Conservation (phyloP, 2,888 invertebrate species). For the Exephanes ischioxanthus region DNA sequence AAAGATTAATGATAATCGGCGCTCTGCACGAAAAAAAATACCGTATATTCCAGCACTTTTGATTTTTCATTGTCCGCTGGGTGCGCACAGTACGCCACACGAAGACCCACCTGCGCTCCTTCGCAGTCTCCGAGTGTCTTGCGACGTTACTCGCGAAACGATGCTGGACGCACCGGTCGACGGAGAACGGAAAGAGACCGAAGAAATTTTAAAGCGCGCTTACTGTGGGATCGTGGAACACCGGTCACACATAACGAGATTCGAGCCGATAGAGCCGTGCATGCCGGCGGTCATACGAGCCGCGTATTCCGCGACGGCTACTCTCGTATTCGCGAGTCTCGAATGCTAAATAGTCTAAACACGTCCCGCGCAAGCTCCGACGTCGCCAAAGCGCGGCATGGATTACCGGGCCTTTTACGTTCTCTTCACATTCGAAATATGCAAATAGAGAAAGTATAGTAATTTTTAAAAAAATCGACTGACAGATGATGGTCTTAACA, state of each 20-base stretch:
- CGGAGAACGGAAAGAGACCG: not conserved
- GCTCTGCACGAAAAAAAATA: too few relatives aligned
- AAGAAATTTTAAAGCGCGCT: slow-evolving; percentile 19
- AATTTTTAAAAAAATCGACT: not conserved
- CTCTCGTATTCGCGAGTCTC: slow-evolving; percentile 7
- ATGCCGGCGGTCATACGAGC: slow-evolving; percentile 17
- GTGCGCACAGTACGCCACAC: too few relatives aligned
- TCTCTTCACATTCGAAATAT: not conserved
- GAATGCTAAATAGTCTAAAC: slow-evolving; percentile 17
- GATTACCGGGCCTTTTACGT: not conserved
- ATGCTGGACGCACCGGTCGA: not conserved
- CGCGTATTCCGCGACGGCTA: slow-evolving; percentile 10
- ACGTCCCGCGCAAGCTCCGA: slow-evolving; percentile 13
- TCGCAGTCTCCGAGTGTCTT: not conserved
- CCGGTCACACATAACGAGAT: slow-evolving; percentile 32
- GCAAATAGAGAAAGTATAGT: not conserved
- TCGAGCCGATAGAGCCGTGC: slow-evolving; percentile 33
- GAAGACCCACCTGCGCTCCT: too few relatives aligned
- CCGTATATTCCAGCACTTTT: too few relatives aligned
- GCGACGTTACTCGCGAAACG: not conserved
- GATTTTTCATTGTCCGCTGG: too few relatives aligned
- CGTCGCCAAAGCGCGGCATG: not conserved
- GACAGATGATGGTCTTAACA: not conserved
- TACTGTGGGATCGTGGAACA: slow-evolving; percentile 4
- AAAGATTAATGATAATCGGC: too few relatives aligned